Percentiles rank a stretch among this genome's conserved stretches.
Evolutionary conservation across 2,113 vertebrate genomes (phyloP).

Genomic region (Seriola quinqueradiata): DNA sequence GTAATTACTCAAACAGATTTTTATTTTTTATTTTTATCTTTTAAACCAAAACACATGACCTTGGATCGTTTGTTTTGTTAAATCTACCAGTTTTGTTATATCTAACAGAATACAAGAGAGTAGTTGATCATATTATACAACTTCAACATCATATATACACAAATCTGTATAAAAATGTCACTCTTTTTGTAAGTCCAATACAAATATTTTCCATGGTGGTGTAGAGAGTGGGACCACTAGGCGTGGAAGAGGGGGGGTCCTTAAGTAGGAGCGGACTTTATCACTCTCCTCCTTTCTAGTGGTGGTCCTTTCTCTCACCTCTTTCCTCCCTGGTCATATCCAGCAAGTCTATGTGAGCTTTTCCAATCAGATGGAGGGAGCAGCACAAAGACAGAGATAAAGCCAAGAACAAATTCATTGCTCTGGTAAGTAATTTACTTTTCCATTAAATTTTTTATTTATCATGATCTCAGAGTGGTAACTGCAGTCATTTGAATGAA

Average conservation of each 20-base stretch:
- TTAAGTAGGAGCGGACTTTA: constrained; percentile 79
- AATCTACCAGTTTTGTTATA: not conserved
- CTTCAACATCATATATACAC: not conserved
- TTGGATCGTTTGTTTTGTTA: not conserved
- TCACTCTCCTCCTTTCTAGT: constrained; percentile 76
- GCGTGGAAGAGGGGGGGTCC: constrained; percentile 67
- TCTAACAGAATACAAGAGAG: constrained; percentile 11
- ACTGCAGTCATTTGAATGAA: constrained; percentile 12
- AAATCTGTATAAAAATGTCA: constrained; percentile 49
- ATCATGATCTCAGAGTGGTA: not conserved
- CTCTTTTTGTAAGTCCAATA: constrained; percentile 58
- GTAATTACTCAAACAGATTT: not conserved
- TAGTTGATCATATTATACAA: constrained; percentile 2
- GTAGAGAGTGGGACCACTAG: constrained; percentile 64
- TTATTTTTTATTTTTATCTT: not conserved
- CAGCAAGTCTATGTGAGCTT: constrained; percentile 58
- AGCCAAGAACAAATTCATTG: constrained; percentile 41
- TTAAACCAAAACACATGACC: not conserved
- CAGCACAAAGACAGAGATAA: constrained; percentile 62
- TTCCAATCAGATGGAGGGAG: constrained; percentile 69
- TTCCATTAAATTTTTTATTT: not conserved
- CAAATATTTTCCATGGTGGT: constrained; percentile 77
- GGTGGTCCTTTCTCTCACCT: constrained; percentile 68
- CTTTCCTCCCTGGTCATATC: constrained; percentile 63
- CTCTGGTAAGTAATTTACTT: constrained; percentile 68